These are phyloP conservation scores for Zosterops pallidus DNA, from an alignment of 2,113 vertebrate species.

Conservation along the genomic window DNA sequence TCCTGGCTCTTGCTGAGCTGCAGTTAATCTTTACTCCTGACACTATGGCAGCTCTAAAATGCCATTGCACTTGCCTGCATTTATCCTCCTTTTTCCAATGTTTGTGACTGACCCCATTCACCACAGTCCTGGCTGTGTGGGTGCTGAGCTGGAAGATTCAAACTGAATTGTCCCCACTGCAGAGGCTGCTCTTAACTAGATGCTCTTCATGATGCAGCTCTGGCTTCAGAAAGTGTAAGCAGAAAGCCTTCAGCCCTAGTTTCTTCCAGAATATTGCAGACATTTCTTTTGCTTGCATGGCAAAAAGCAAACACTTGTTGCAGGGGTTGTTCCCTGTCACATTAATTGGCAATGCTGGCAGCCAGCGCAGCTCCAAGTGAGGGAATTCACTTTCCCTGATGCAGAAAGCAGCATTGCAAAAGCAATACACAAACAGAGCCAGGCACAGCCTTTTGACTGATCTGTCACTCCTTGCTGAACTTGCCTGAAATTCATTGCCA, in stretches of 20 bases:
- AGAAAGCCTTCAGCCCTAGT: not conserved
- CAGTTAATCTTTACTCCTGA: slow-evolving; percentile 7
- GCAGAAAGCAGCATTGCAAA: not conserved
- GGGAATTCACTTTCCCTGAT: not conserved
- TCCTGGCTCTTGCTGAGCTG: not conserved
- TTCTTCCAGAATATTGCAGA: not conserved
- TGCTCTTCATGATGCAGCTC: not conserved
- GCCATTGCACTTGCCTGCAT: not conserved
- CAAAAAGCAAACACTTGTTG: not conserved
- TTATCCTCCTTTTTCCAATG: not conserved
- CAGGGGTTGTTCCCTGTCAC: not conserved
- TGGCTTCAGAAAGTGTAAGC: not conserved
- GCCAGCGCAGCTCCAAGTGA: not conserved
- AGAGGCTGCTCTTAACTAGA: not conserved
- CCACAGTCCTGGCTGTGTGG: not conserved
- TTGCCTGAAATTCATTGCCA: slow-evolving; percentile 28
- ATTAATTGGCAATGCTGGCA: not conserved
- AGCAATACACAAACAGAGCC: not conserved
- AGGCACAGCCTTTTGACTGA: not conserved
- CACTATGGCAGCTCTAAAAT: not conserved
- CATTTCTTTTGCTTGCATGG: not conserved
- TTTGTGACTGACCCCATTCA: not conserved
- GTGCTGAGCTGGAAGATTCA: not conserved
- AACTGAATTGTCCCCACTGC: not conserved
- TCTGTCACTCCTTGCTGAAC: slow-evolving; percentile 34